phyloP scores from a whole-genome alignment of 2,113 vertebrate species.

The Opisthocomus hoazin region DNA sequence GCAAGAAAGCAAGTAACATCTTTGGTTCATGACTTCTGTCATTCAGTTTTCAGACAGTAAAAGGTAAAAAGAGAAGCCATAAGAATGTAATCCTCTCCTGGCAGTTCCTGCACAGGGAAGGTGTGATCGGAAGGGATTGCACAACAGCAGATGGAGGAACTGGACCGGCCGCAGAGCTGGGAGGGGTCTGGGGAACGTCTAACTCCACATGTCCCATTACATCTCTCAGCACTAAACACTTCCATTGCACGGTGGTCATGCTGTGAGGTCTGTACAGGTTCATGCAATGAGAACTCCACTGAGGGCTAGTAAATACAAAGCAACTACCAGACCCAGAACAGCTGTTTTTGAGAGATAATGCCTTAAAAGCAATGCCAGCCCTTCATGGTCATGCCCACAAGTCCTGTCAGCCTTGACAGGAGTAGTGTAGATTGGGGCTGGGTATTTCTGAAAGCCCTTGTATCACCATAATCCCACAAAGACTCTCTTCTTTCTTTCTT shows the following conservation, averaged over 20 bases:
- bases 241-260: rapidly evolving
- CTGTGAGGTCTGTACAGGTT: neutral
- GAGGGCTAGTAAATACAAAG: neutral
- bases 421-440: neutral
- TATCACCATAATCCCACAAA: neutral
- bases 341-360: neutral
- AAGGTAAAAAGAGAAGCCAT: neutral
- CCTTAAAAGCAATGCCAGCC: neutral
- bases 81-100: neutral
- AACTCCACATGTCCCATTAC: neutral
- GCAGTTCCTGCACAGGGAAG: neutral
- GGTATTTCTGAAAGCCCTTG: neutral
- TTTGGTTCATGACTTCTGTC: neutral
- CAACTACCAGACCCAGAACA: neutral
- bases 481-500: neutral
- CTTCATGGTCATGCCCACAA: neutral
- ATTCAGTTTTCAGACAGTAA: neutral
- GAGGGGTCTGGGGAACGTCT: neutral
- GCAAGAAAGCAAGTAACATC: neutral
- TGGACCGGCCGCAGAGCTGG: rapidly evolving
- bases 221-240: neutral
- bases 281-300: neutral
- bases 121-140: neutral
- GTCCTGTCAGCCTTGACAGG: neutral
- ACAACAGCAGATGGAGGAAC: neutral